Evolutionary conservation across 2,888 invertebrate species (phyloP).

Genomic region (Incurvaria masculella): DNA sequence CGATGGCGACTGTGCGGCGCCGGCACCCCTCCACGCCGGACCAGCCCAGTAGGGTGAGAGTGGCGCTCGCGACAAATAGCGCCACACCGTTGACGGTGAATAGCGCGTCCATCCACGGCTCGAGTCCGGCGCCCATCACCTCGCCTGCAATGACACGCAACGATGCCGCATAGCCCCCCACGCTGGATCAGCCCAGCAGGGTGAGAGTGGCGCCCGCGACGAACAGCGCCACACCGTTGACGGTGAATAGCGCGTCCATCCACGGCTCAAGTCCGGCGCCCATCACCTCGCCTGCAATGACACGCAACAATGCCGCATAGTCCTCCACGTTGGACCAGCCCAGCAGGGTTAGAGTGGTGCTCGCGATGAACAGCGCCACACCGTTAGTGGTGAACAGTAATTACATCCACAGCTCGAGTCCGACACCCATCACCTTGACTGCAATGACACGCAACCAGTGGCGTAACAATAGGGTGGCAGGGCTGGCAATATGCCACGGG

Average conservation of each 20-base stretch:
- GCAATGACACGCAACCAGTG: conserved; percentile 12
- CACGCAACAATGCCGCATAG: too few relatives aligned
- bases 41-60: conserved; percentile 34
- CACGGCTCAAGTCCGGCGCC: conserved; percentile 43
- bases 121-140: conserved; percentile 39
- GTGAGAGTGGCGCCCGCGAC: conserved; percentile 35
- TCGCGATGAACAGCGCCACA: conserved; percentile 30
- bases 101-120: conserved; percentile 45
- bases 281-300: conserved; percentile 33
- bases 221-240: conserved; percentile 31
- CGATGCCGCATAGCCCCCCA: too few relatives aligned
- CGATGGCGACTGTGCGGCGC: conserved; percentile 27
- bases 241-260: conserved; percentile 47
- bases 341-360: conserved; percentile 32
- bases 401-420: conserved; percentile 43
- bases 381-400: conserved; percentile 44
- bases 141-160: conserved; percentile 30
- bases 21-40: conserved; percentile 26
- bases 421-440: conserved; percentile 43
- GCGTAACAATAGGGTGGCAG: too few relatives aligned
- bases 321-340: conserved; percentile 34
- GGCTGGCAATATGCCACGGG: too few relatives aligned
- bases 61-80: conserved; percentile 35
- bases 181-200: conserved; percentile 31
- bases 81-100: conserved; percentile 38